phyloP scores from a whole-genome alignment of 1,140 invertebrate genomes.

The Chymomyza costata region DNA sequence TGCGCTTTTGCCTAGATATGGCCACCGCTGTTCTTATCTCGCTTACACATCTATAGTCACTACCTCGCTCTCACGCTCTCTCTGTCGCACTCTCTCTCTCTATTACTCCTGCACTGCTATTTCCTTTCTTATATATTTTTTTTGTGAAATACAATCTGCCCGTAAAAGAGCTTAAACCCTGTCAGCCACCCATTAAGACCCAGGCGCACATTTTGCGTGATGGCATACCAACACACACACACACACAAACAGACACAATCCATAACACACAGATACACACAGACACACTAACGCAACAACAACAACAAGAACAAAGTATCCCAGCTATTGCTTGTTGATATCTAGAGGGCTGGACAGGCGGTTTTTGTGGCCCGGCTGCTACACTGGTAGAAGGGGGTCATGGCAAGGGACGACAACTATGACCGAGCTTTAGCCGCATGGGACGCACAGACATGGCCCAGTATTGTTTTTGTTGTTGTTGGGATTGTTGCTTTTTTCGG shows the following conservation, averaged over 20 bases:
- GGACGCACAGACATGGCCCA: conserved; percentile 51
- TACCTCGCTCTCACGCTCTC: too few species aligned
- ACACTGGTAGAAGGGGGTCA: conserved; percentile 11
- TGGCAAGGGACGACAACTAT: conserved; percentile 50
- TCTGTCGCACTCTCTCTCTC: too few species aligned
- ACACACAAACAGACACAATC: conserved; percentile 39
- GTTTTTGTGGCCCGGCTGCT: neutral
- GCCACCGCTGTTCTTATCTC: conserved; percentile 18
- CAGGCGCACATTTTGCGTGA: conserved; percentile 65
- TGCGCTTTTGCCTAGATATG: conserved; percentile 13
- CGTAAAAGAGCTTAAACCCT: conserved; percentile 73
- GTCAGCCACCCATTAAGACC: conserved; percentile 73
- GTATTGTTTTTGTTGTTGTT: conserved; percentile 42
- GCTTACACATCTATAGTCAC: conserved; percentile 9
- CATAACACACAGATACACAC: conserved; percentile 23
- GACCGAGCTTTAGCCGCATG: conserved; percentile 48
- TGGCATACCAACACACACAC: conserved; percentile 53
- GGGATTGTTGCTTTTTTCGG: conserved; percentile 47
- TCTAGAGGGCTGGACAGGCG: neutral
- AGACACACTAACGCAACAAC: conserved; percentile 5
- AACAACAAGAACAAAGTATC: too few species aligned
- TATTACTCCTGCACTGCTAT: conserved; percentile 8
- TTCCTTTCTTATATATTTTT: conserved; percentile 10
- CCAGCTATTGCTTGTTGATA: too few species aligned
- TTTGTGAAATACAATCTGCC: conserved; percentile 65